A percentile compares a stretch with the other conserved stretches of the same genome.
Evolutionary conservation across 2,888 invertebrate genomes (phyloP).

Genomic region (Sesia bembeciformis): DNA sequence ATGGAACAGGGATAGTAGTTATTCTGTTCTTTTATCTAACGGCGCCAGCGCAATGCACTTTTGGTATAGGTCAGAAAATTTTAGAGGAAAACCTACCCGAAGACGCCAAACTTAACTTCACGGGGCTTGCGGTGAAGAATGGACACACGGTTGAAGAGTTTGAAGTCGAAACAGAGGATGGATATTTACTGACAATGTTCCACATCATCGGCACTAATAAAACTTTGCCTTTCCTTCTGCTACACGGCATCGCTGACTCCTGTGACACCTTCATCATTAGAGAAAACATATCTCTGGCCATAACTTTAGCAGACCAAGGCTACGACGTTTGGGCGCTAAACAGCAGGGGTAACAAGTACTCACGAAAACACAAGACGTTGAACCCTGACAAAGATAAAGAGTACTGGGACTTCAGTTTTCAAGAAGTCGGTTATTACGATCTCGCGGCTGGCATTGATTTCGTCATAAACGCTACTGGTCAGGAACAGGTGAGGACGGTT

Average conservation of each 20-base stretch:
- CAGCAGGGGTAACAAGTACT: slow-evolving; percentile 77
- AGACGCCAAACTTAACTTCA: not conserved
- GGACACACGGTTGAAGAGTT: not conserved
- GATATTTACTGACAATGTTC: slow-evolving; percentile 24
- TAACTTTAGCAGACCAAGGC: slow-evolving; percentile 61
- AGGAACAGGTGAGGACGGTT: slow-evolving; percentile 74
- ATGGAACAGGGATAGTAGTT: too few species aligned
- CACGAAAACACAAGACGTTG: slow-evolving; percentile 58
- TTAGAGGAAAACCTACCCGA: not conserved
- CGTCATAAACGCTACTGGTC: slow-evolving; percentile 50
- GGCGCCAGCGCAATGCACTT: too few species aligned
- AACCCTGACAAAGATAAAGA: slow-evolving; percentile 41
- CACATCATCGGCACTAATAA: slow-evolving; percentile 35
- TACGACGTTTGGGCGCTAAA: slow-evolving; percentile 65
- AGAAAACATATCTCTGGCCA: slow-evolving; percentile 34
- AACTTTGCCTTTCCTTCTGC: slow-evolving; percentile 39
- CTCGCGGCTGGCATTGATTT: slow-evolving; percentile 76
- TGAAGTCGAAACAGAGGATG: slow-evolving; percentile 23
- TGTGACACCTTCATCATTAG: slow-evolving; percentile 43
- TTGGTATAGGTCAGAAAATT: too few species aligned
- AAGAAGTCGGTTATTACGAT: slow-evolving; percentile 82
- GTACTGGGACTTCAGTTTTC: slow-evolving; percentile 76
- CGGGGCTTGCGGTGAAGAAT: not conserved
- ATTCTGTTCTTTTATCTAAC: too few species aligned
- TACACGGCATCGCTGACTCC: slow-evolving; percentile 49